Evolutionary conservation across 2,113 vertebrate genomes (phyloP).

Genomic region (Podarcis raffonei): DNA sequence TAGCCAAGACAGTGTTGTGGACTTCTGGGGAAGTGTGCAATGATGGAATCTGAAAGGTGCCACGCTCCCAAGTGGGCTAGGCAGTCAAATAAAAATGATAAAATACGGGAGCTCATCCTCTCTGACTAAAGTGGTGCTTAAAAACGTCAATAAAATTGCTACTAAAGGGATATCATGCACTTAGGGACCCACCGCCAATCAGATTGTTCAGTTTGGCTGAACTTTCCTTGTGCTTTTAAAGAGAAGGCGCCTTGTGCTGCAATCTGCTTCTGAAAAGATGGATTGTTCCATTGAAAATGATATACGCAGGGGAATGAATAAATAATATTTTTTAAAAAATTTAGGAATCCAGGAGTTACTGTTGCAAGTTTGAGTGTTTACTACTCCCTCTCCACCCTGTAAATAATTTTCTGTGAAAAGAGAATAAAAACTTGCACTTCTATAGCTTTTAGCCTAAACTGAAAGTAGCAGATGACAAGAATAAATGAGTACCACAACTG

Average conservation of each 20-base stretch:
- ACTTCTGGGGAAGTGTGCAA: neutral
- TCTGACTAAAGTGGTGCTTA: neutral
- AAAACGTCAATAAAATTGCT: conserved; percentile 40
- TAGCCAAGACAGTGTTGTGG: neutral
- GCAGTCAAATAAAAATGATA: neutral
- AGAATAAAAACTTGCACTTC: neutral
- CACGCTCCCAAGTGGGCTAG: neutral
- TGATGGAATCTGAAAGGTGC: neutral
- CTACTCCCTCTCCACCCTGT: fast-evolving
- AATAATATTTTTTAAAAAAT: neutral
- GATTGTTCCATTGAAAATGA: neutral
- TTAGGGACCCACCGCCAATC: neutral
- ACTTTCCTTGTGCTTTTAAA: neutral
- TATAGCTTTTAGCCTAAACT: neutral
- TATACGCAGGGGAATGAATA: neutral
- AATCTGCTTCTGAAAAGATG: neutral
- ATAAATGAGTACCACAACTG: neutral
- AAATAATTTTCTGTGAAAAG: neutral
- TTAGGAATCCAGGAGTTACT: neutral
- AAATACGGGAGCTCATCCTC: conserved; percentile 29
- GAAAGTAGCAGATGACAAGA: neutral
- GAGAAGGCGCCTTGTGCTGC: fast-evolving
- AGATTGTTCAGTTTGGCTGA: conserved; percentile 44
- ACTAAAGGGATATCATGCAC: neutral
- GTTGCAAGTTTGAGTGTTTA: fast-evolving